Evolutionary conservation across 2,888 invertebrate species (phyloP), one percentile per base, ranked within the genome.

Genomic region (Phragmatobia fuliginosa): DNA sequence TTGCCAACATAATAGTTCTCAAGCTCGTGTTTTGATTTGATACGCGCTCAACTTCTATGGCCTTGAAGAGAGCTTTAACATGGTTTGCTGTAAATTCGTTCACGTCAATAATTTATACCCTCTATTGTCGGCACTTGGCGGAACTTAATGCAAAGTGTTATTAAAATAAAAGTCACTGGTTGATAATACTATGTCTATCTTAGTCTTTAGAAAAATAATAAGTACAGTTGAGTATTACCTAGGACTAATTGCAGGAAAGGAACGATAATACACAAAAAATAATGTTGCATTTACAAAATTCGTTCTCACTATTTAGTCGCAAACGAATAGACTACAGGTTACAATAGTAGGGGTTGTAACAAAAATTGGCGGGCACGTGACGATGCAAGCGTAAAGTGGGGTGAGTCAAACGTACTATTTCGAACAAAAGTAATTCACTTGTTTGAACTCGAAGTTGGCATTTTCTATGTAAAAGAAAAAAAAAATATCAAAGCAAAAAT

Each of bases 401-500:
- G 83, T 71, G 79, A 83, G 64, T 74, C 80, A 81, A 82, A 82
- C 82, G 78, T 82, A 83, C 76, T 83, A 82, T 83, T 83, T 71
- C 73, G 70, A 73, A 72, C 74, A 76, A 83, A 79, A 83, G 83
- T 81, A 82, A 82, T 83, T 79, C 83, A 78, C 80, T 83, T 83
- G 82, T 79, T 82, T 75, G 80, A 77, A 73, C 74, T 82, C 74
- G 36, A 67, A 64, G 75, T 72, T 28, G 67, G 73, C 73, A 81
- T 79, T 80, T 75, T 71, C 62, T 65, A 71, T 72, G 74, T 77
- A 67, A 62, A 71, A 70, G 70, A 69, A 56, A 60, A 73, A 82
- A 79, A 5, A 49, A 1, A 80, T 76, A 67, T 78, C 71, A 60
- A 63, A 70, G 71, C 67, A 62, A 70, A 72, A 52, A 63, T 66